These are phyloP conservation scores for Philereme transversata DNA, from an alignment of 2,888 invertebrate species.

Conservation along the genomic window DNA sequence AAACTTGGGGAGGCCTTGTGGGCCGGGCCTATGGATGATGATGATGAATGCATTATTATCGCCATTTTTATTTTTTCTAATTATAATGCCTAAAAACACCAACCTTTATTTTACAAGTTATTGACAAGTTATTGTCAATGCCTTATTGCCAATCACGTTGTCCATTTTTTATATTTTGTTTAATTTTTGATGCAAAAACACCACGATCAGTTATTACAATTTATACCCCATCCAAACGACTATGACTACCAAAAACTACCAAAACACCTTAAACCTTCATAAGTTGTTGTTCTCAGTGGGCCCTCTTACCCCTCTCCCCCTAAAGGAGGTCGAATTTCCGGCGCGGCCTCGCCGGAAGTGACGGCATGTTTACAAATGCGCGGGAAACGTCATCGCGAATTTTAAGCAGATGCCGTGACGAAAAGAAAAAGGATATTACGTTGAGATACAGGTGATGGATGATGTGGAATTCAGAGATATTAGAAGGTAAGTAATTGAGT, in stretches of 20 bases:
- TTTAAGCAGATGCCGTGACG: conserved; percentile 69
- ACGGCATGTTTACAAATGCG: conserved; percentile 82
- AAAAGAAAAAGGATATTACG: conserved; percentile 43
- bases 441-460: conserved; percentile 22
- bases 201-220: neutral
- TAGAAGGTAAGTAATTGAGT: too few species aligned
- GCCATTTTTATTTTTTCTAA: too few species aligned
- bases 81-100: too few species aligned
- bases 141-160: neutral
- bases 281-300: conserved; percentile 25
- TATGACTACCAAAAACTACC: conserved; percentile 1
- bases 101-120: too few species aligned
- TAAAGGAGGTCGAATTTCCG: conserved; percentile 76
- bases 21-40: too few species aligned
- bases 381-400: conserved; percentile 74
- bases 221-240: neutral
- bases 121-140: too few species aligned
- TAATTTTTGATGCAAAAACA: too few species aligned
- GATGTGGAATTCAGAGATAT: conserved; percentile 1
- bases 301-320: conserved; percentile 8
- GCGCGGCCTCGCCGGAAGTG: conserved; percentile 76
- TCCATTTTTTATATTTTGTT: neutral
- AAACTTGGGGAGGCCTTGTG: too few species aligned
- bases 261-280: conserved; percentile 18
- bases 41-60: too few species aligned